Evolutionary conservation across 2,888 invertebrate genomes (phyloP), one percentile per base, ranked within the genome.

Genomic region (Mylabris sibirica): DNA sequence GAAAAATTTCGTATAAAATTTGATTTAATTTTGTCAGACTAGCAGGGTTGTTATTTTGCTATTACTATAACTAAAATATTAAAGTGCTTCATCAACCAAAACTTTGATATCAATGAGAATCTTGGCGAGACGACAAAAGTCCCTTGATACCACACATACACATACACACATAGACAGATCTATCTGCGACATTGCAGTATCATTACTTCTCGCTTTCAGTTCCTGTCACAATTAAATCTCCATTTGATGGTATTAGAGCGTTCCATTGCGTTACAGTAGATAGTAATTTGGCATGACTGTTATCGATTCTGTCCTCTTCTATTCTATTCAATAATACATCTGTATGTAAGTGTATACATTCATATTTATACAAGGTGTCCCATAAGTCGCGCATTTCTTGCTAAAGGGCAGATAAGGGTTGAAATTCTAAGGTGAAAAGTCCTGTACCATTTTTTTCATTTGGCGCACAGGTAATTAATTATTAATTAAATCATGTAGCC

Each of bases 131-230:
- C 49, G 49, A n/a, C 49, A 20, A 49, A 49, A 20, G 9, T 49
- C 49, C 11, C 20, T 20, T 49, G 49, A n/a, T n/a, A n/a, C 30
- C 8, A 30, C 30, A 30, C 30, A 30, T 8, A 30, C 30, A 30
- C 30, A n/a, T 44, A 44, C 5, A 3, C n/a, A 49, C 20, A 11
- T 9, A 49, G 11, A 6, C 17, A 44, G 20, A 22, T 49, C 9
- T 49, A 49, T 49, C 20, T 49, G 20, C 20, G 20, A 49, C 1
- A 12, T 53, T 53, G 53, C 53, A 9, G 53, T 53, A 53, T 53
- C 53, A 53, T 53, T 53, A 53, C 2, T 53, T 53, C 53, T 24
- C 53, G 53, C 53, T 53, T 53, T 53, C 53, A 22, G 24, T 22
- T 53, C 11, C 24, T 53, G 53, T 53, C 53, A 53, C 53, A 53